These are phyloP conservation scores for Drosophila asahinai DNA, from an alignment of 1,140 invertebrate genomes.

Conservation along the genomic window DNA sequence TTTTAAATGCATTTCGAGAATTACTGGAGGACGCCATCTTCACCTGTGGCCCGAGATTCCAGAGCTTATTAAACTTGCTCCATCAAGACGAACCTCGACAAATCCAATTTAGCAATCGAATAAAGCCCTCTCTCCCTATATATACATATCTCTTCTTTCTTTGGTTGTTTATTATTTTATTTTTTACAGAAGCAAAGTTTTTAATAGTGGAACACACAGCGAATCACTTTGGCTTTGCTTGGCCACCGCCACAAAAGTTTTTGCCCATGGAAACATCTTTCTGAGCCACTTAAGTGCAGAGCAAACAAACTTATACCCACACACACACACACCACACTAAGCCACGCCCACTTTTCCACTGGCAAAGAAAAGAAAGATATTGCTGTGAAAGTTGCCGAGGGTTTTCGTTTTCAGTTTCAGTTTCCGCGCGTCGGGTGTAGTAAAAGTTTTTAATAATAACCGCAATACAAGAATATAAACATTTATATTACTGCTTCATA, in stretches of 20 bases:
- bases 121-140: constrained; percentile 21
- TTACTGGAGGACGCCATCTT: not conserved
- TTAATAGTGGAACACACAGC: constrained; percentile 73
- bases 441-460: constrained; percentile 84
- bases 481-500: constrained; percentile 83
- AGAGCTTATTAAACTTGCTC: constrained; percentile 34
- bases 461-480: constrained; percentile 84
- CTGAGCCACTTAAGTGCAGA: constrained; percentile 69
- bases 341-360: not conserved
- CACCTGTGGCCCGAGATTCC: constrained; percentile 38
- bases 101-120: constrained; percentile 75
- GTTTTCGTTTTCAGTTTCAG: constrained; percentile 43
- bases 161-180: constrained; percentile 26
- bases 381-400: constrained; percentile 66
- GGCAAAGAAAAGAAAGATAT: constrained; percentile 61
- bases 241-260: constrained; percentile 60
- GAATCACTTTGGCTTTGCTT: constrained; percentile 64
- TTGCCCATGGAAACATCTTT: constrained; percentile 45
- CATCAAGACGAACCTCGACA: constrained; percentile 43
- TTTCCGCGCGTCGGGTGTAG: constrained; percentile 53
- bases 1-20: constrained; percentile 14
- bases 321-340: constrained; percentile 10
- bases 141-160: constrained; percentile 14
- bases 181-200: constrained; percentile 55
- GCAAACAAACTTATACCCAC: constrained; percentile 71